These are phyloP conservation scores for Pelochelys cantorii DNA, from an alignment of 2,797 vertebrate species.

Conservation along the genomic window DNA sequence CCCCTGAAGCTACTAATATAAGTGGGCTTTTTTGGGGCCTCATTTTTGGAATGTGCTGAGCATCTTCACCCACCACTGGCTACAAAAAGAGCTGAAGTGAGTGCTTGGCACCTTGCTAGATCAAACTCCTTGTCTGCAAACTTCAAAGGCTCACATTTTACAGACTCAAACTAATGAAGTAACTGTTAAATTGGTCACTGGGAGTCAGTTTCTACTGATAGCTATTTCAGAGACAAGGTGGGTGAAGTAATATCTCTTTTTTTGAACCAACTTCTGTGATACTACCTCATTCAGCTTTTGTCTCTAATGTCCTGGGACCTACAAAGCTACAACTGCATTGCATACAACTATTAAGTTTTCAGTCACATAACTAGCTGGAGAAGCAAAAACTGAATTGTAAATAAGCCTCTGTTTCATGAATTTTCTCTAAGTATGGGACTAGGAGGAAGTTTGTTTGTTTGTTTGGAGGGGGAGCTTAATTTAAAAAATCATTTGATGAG, in stretches of 20 bases:
- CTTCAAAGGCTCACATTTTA: slow-evolving; percentile 22
- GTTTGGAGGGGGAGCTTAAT: not conserved
- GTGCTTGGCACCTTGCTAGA: not conserved
- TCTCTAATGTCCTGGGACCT: not conserved
- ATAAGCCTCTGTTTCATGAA: not conserved
- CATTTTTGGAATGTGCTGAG: not conserved
- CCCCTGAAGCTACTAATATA: no score
- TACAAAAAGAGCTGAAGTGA: not conserved
- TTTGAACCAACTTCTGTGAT: not conserved
- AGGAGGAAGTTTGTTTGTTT: not conserved
- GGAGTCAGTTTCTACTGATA: not conserved
- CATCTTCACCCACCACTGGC: not conserved
- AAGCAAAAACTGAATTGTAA: not conserved
- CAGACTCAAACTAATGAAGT: slow-evolving; percentile 11
- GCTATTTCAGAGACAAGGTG: not conserved
- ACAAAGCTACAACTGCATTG: not conserved
- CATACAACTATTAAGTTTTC: slow-evolving; percentile 28
- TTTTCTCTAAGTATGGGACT: not conserved
- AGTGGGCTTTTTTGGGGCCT: not conserved
- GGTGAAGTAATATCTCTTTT: not conserved
- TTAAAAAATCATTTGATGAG: not conserved
- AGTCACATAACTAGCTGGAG: not conserved
- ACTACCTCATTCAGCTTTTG: not conserved
- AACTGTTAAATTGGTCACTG: not conserved
- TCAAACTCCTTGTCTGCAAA: not conserved